Conservation (phyloP, 2,888 invertebrate species). For the Hyposoter dolosus region DNA sequence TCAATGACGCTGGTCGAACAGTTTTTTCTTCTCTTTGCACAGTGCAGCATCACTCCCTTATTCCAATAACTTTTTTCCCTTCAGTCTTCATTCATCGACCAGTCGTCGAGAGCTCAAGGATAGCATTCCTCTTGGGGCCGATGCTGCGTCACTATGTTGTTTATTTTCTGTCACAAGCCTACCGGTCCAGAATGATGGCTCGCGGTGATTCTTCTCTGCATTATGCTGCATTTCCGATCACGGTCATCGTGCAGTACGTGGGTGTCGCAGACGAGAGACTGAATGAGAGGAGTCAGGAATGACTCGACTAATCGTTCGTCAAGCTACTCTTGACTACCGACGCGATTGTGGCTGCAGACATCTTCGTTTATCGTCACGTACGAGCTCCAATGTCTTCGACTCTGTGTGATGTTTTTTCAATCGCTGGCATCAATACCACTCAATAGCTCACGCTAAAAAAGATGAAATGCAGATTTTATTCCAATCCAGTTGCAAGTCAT, state of each 20-base stretch:
- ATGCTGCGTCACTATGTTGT: constrained; percentile 82
- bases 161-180: constrained; percentile 78
- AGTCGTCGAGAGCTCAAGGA: constrained; percentile 48
- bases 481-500: not conserved
- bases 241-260: constrained; percentile 70
- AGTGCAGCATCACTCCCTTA: constrained; percentile 30
- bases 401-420: constrained; percentile 61
- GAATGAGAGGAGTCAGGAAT: constrained; percentile 47
- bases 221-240: constrained; percentile 59
- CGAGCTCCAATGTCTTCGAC: constrained; percentile 40
- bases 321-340: constrained; percentile 57
- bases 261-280: constrained; percentile 71
- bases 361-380: constrained; percentile 43
- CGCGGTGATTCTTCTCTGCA: constrained; percentile 57
- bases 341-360: constrained; percentile 52
- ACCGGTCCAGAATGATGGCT: constrained; percentile 72
- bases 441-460: not conserved
- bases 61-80: constrained; percentile 13
- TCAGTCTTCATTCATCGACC: constrained; percentile 52
- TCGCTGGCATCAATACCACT: constrained; percentile 71
- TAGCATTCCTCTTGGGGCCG: constrained; percentile 17
- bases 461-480: constrained; percentile 3
- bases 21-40: constrained; percentile 22
- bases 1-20: constrained; percentile 24
- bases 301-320: constrained; percentile 72